These are phyloP conservation scores for Oikopleura vanhoeffeni DNA, from an alignment of 23 tunicate species.

Conservation along the genomic window DNA sequence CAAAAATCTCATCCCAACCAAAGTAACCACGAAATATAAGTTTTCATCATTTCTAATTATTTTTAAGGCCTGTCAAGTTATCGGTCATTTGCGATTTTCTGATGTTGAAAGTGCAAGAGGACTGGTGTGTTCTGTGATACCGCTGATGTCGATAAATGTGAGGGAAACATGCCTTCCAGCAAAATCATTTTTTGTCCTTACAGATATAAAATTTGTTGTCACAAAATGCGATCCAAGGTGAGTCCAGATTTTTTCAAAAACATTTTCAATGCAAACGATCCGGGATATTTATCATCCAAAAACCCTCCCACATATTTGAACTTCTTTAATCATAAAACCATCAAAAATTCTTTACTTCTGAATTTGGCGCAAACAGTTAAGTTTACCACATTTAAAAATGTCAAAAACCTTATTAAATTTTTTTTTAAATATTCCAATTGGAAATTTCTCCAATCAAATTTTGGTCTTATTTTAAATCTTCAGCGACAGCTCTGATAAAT, in stretches of 20 bases:
- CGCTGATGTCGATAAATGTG: background rate
- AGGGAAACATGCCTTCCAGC: conserved; percentile 5
- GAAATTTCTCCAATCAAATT: background rate
- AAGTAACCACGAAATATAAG: too few relatives aligned
- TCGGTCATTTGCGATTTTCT: conserved; percentile 1
- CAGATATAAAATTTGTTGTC: conserved; percentile 9
- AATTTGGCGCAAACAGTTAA: too few relatives aligned
- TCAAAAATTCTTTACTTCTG: too few relatives aligned
- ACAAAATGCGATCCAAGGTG: background rate
- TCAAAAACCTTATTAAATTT: background rate
- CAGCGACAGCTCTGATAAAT: too few relatives aligned
- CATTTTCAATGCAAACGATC: too few relatives aligned
- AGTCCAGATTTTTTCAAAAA: background rate
- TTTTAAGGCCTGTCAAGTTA: conserved; percentile 13
- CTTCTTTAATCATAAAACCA: too few relatives aligned
- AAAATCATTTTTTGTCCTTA: background rate
- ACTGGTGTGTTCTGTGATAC: background rate
- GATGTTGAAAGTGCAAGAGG: background rate
- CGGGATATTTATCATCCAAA: too few relatives aligned
- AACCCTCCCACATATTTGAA: too few relatives aligned
- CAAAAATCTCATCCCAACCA: background rate
- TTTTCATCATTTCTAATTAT: too few relatives aligned
- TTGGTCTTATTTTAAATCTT: too few relatives aligned
- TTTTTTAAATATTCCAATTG: background rate
- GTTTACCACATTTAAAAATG: too few relatives aligned